Conservation (phyloP, 1,140 invertebrate species). For the Psix sp. region DNA sequence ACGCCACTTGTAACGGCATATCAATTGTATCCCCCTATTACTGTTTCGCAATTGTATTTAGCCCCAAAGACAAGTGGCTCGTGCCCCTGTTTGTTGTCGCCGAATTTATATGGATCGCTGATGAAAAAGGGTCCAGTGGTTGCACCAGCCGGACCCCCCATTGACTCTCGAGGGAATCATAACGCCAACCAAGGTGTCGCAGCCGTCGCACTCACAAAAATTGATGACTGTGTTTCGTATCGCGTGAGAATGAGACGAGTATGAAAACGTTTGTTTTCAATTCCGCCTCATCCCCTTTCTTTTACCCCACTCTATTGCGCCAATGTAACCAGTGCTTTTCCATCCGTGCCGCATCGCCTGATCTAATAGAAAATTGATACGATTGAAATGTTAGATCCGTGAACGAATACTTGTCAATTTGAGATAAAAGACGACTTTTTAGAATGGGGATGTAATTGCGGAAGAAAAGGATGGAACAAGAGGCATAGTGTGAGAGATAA, state of each 20-base stretch:
- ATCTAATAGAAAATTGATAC: conserved; percentile 58
- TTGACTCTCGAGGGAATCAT: conserved; percentile 26
- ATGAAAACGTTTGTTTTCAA: conserved; percentile 44
- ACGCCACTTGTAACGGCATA: conserved; percentile 45
- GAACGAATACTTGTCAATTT: conserved; percentile 41
- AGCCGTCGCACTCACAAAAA: conserved; percentile 22
- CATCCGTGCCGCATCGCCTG: conserved; percentile 43
- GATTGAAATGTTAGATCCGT: conserved; percentile 59
- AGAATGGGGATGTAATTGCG: neutral
- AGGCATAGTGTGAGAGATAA: too few species aligned
- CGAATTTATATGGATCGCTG: conserved; percentile 24
- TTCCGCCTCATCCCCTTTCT: conserved; percentile 24
- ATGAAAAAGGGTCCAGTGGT: conserved; percentile 42
- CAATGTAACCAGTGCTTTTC: conserved; percentile 32
- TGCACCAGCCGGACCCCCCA: conserved; percentile 19
- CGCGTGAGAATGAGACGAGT: conserved; percentile 46
- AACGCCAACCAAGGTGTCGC: conserved; percentile 40
- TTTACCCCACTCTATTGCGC: conserved; percentile 8
- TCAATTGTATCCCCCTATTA: conserved; percentile 35
- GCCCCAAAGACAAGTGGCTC: conserved; percentile 40
- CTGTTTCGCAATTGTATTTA: conserved; percentile 38
- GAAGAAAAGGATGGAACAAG: neutral
- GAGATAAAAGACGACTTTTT: conserved; percentile 41
- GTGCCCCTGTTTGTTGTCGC: conserved; percentile 30
- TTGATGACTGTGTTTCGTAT: conserved; percentile 61